Evolutionary conservation across 2,113 vertebrate genomes (phyloP).

Genomic region (Myanophis thanlyinensis): DNA sequence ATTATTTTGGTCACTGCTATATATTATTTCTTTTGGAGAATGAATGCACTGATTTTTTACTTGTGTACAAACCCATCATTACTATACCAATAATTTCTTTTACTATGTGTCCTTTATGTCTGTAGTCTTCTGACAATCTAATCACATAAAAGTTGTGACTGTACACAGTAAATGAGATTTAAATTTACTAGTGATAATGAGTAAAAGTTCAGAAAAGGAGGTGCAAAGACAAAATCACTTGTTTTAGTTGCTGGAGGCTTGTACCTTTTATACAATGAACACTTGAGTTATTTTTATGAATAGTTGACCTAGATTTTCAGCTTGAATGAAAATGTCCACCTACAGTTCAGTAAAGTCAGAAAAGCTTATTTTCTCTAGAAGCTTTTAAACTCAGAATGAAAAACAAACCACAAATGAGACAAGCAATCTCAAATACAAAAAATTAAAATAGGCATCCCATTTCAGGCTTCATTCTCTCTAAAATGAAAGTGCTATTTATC

Average conservation of each 20-base stretch:
- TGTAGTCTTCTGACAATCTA: not conserved
- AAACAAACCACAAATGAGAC: slow-evolving; percentile 6
- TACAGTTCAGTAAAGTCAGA: slow-evolving; percentile 36
- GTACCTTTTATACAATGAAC: slow-evolving; percentile 22
- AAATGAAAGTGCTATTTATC: not conserved
- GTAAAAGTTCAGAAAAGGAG: slow-evolving; percentile 17
- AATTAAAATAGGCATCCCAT: not conserved
- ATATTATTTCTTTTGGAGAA: not conserved
- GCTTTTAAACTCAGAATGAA: not conserved
- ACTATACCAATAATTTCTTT: slow-evolving; percentile 10
- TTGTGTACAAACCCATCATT: slow-evolving; percentile 10
- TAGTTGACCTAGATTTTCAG: slow-evolving; percentile 68
- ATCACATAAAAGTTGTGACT: slow-evolving; percentile 15
- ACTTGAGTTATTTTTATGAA: slow-evolving; percentile 45
- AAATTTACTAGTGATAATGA: slow-evolving; percentile 23
- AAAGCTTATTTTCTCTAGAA: slow-evolving; percentile 32
- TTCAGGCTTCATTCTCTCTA: not conserved
- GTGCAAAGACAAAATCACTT: not conserved
- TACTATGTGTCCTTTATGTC: not conserved
- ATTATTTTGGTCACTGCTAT: not conserved
- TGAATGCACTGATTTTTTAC: not conserved
- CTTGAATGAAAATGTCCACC: slow-evolving; percentile 55
- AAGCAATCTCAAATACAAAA: not conserved
- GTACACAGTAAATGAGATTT: slow-evolving; percentile 32
- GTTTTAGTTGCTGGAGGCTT: not conserved